A percentile compares a stretch with the other conserved stretches of the same genome.
phyloP scores from a whole-genome alignment of 1,140 invertebrate genomes.

The Bombus confusus region DNA sequence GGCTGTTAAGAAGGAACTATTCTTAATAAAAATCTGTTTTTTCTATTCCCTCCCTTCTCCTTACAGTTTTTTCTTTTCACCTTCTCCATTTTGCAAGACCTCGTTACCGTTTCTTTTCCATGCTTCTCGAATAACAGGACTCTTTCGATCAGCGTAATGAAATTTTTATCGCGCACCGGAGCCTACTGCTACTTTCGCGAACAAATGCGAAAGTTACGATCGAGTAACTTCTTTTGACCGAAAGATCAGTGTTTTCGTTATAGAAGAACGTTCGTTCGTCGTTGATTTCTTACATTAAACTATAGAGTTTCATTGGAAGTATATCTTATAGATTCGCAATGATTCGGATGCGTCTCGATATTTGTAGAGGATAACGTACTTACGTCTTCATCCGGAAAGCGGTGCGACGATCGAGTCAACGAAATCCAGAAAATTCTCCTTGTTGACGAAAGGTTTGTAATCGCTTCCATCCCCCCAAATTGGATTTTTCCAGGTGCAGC shows the following conservation, averaged over 20 bases:
- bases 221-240: not conserved
- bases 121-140: not conserved
- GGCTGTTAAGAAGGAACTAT: slow-evolving; percentile 37
- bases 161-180: not conserved
- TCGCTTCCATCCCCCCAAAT: slow-evolving; percentile 51
- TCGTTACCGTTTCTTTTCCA: not conserved
- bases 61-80: not conserved
- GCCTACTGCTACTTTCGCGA: not conserved
- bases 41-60: not conserved
- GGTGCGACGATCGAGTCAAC: not conserved
- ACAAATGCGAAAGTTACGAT: not conserved
- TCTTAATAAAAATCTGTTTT: slow-evolving; percentile 50
- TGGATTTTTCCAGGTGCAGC: slow-evolving; percentile 56
- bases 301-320: no score
- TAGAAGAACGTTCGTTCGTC: no score
- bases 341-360: not conserved
- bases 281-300: no score
- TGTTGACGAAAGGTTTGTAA: slow-evolving; percentile 58
- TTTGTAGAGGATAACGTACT: not conserved
- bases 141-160: slow-evolving; percentile 11
- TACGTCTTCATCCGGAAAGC: not conserved
- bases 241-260: no score
- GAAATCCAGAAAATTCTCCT: not conserved
- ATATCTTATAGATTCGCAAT: not conserved
- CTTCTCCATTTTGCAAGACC: no score